These are phyloP conservation scores for Phalera bucephala DNA, from an alignment of 2,888 invertebrate genomes.

Conservation along the genomic window DNA sequence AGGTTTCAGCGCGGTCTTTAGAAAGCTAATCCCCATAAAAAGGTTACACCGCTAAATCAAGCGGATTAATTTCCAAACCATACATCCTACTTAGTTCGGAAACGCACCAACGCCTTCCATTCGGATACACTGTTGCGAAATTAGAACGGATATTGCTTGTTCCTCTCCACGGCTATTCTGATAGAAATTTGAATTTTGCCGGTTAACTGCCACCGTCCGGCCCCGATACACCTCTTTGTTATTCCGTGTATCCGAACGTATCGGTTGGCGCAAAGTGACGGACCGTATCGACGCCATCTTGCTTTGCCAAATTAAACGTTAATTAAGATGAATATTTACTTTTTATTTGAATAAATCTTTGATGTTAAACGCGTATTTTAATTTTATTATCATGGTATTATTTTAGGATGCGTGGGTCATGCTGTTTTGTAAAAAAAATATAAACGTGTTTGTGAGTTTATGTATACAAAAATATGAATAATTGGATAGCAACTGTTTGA, in stretches of 20 bases:
- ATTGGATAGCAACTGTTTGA: too few relatives aligned
- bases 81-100: constrained; percentile 45
- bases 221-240: constrained; percentile 62
- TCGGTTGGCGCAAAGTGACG: constrained; percentile 30
- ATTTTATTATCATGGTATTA: too few relatives aligned
- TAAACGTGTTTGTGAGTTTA: too few relatives aligned
- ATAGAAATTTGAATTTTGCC: constrained; percentile 80
- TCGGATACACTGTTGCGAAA: constrained; percentile 72
- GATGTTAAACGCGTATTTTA: too few relatives aligned
- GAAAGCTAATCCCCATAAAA: too few relatives aligned
- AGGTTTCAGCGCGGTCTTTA: too few relatives aligned
- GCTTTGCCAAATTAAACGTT: constrained; percentile 29
- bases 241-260: constrained; percentile 49
- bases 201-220: constrained; percentile 78
- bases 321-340: neutral
- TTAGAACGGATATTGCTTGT: constrained; percentile 80
- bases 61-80: constrained; percentile 28
- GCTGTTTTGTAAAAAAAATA: too few relatives aligned
- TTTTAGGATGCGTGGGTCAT: too few relatives aligned
- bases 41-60: constrained; percentile 13
- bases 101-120: constrained; percentile 70
- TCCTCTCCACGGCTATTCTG: constrained; percentile 73
- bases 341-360: neutral
- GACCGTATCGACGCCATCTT: constrained; percentile 36
- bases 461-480: too few relatives aligned